phyloP scores from a whole-genome alignment of 2,888 invertebrate species.

The Hedychridium roseum region DNA sequence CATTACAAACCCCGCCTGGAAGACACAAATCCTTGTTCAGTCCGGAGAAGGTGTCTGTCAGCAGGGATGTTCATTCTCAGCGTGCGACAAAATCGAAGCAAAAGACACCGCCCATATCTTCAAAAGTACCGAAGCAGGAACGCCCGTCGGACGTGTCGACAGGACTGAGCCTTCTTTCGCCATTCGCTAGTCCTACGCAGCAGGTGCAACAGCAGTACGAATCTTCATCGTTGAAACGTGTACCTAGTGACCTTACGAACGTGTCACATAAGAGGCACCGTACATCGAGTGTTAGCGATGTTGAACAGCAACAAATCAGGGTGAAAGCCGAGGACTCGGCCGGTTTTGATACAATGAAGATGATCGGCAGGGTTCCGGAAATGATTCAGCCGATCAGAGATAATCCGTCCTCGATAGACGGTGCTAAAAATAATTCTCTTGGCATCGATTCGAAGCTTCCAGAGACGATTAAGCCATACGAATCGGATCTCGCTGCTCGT shows the following conservation, averaged over 20 bases:
- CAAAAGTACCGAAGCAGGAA: constrained; percentile 45
- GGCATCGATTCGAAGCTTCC: constrained; percentile 44
- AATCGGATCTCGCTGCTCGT: constrained; percentile 54
- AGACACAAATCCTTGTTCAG: constrained; percentile 70
- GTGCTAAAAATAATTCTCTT: constrained; percentile 31
- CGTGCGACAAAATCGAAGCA: constrained; percentile 63
- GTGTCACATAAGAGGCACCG: constrained; percentile 46
- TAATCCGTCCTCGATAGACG: constrained; percentile 36
- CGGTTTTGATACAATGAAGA: constrained; percentile 45
- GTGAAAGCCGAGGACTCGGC: constrained; percentile 34
- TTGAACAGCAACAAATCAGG: constrained; percentile 12
- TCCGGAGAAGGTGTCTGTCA: constrained; percentile 70
- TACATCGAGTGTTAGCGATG: constrained; percentile 34
- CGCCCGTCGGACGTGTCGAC: constrained; percentile 35
- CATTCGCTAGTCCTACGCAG: constrained; percentile 35
- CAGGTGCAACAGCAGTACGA: constrained; percentile 28
- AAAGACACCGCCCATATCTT: constrained; percentile 65
- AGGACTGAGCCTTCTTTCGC: constrained; percentile 36
- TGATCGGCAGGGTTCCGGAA: constrained; percentile 52
- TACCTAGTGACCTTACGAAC: constrained; percentile 20
- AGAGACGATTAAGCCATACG: constrained; percentile 48
- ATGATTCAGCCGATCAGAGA: constrained; percentile 51
- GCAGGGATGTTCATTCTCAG: constrained; percentile 62
- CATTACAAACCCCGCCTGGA: constrained; percentile 35
- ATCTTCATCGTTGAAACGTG: constrained; percentile 15